Conservation (phyloP, 1,140 invertebrate species). For the Plutomurus gul region DNA sequence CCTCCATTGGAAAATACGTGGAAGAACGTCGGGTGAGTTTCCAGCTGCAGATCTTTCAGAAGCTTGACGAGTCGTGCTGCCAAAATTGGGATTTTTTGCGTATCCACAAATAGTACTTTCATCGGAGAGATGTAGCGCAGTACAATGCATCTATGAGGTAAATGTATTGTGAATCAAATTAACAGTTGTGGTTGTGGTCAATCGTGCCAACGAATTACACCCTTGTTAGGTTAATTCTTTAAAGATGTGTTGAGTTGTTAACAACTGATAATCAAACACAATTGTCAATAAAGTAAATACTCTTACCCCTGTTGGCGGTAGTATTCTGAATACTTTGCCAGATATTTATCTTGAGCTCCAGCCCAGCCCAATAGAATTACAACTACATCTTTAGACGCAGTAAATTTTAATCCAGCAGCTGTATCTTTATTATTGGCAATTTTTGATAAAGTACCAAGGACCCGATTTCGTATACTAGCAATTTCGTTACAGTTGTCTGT, state of each 20-base stretch:
- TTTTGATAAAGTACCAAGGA: neutral
- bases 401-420: constrained; percentile 61
- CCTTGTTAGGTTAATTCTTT: too few relatives aligned
- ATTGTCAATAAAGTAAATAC: neutral
- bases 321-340: constrained; percentile 76
- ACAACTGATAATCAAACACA: neutral
- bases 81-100: constrained; percentile 65
- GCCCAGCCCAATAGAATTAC: constrained; percentile 79
- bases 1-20: constrained; percentile 83
- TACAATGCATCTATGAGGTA: constrained; percentile 69
- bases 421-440: constrained; percentile 60
- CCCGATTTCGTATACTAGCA: neutral
- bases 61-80: constrained; percentile 71
- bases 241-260: neutral
- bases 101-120: constrained; percentile 68
- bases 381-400: constrained; percentile 68
- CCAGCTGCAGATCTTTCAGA: constrained; percentile 68
- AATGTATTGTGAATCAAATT: neutral
- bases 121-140: constrained; percentile 73
- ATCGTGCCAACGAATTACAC: neutral
- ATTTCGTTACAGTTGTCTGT: neutral
- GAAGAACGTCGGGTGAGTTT: constrained; percentile 74
- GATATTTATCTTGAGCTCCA: constrained; percentile 74
- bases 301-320: constrained; percentile 72
- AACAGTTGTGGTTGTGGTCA: too few relatives aligned